Evolutionary conservation across 2,113 vertebrate species (phyloP).

Genomic region (Apistogramma diplotaenia): DNA sequence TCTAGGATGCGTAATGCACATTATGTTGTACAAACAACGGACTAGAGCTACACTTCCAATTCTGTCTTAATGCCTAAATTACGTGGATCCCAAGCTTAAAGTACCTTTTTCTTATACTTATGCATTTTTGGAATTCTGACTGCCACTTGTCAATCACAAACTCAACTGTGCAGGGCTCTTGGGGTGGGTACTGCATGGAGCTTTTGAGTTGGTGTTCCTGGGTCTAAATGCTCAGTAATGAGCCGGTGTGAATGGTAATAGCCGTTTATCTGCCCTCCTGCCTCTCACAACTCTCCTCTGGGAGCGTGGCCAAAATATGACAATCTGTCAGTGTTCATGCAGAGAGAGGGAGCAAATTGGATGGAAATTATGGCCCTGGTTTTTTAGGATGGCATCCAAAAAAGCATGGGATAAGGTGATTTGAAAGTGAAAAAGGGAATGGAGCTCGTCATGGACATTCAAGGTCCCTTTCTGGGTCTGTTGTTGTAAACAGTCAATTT

Average conservation of each 20-base stretch:
- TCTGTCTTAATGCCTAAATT: constrained; percentile 2
- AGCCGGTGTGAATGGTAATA: constrained; percentile 71
- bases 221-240: constrained; percentile 71
- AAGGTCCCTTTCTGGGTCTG: constrained; percentile 59
- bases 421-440: constrained; percentile 68
- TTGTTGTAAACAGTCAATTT: constrained; percentile 62
- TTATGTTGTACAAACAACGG: constrained; percentile 13
- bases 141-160: constrained; percentile 42
- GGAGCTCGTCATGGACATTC: constrained; percentile 60
- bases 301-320: constrained; percentile 77
- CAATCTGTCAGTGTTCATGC: constrained; percentile 73
- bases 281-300: constrained; percentile 69
- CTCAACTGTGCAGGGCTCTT: not conserved
- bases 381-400: constrained; percentile 71
- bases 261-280: constrained; percentile 72
- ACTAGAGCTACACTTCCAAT: not conserved
- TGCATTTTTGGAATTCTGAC: too few relatives aligned
- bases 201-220: constrained; percentile 48
- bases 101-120: not conserved
- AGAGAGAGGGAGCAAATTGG: constrained; percentile 69
- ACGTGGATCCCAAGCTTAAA: not conserved
- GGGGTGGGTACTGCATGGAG: constrained; percentile 15
- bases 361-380: constrained; percentile 73
- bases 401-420: constrained; percentile 64
- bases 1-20: not conserved